phyloP scores from a whole-genome alignment of 2,113 vertebrate genomes.

The Pyrgilauda ruficollis region DNA sequence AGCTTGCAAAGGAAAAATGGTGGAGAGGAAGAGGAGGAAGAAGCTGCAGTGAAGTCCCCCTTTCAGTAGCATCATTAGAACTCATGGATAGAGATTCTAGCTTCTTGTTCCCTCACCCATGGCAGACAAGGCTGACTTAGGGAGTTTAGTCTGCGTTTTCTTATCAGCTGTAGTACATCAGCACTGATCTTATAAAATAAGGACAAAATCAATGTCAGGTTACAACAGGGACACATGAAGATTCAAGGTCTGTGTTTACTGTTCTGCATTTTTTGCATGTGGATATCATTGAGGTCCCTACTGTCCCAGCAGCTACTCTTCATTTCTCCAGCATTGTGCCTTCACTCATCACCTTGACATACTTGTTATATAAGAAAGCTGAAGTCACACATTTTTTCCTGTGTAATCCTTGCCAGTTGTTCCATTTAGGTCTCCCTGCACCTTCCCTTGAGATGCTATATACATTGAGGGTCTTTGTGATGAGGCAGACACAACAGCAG shows the following conservation, averaged over 20 bases:
- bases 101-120: not conserved
- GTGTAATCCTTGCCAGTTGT: not conserved
- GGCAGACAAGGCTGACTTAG: not conserved
- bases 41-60: not conserved
- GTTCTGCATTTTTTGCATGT: not conserved
- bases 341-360: not conserved
- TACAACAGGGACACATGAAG: not conserved
- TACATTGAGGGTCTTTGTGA: not conserved
- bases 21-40: not conserved
- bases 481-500: not conserved
- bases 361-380: not conserved
- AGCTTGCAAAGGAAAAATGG: not conserved
- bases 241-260: not conserved
- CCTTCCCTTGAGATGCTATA: not conserved
- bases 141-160: not conserved
- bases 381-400: not conserved
- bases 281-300: rapidly evolving
- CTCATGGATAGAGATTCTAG: not conserved
- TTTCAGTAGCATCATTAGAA: not conserved
- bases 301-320: not conserved
- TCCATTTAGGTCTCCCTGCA: not conserved
- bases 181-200: not conserved
- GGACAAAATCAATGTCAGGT: not conserved
- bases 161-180: not conserved
- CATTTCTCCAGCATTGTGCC: not conserved